Evolutionary conservation across 2,888 invertebrate species (phyloP).

Genomic region (Pyrocoelia pectoralis): DNA sequence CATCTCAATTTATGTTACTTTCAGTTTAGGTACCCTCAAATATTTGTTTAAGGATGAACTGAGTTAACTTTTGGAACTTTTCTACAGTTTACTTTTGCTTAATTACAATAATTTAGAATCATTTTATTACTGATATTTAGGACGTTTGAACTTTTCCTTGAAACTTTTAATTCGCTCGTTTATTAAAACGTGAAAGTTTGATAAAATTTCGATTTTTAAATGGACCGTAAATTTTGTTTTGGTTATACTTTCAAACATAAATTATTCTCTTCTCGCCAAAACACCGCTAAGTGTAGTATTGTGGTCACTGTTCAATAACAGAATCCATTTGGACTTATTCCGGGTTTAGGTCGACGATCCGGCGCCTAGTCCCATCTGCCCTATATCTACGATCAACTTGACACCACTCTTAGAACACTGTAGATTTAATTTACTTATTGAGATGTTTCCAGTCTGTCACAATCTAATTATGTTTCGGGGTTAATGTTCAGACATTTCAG

Average conservation of each 20-base stretch:
- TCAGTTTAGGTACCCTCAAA: not conserved
- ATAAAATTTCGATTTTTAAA: not conserved
- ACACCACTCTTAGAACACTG: constrained; percentile 20
- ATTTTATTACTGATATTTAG: not conserved
- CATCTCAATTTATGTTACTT: constrained; percentile 1
- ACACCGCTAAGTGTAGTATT: constrained; percentile 25
- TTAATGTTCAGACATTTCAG: not conserved
- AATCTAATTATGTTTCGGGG: not conserved
- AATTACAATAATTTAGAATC: not conserved
- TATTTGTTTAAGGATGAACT: not conserved
- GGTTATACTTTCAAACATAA: constrained; percentile 11
- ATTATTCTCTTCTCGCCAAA: constrained; percentile 30
- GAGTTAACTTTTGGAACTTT: too few species aligned
- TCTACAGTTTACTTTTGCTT: not conserved
- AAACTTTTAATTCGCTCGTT: not conserved
- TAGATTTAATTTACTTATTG: constrained; percentile 31
- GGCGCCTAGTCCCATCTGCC: constrained; percentile 25
- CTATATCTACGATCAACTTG: constrained; percentile 18
- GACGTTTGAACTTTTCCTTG: too few species aligned
- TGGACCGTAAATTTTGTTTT: not conserved
- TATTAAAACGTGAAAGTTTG: not conserved
- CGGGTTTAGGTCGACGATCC: constrained; percentile 27
- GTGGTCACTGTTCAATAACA: constrained; percentile 33
- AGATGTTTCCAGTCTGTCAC: constrained; percentile 16
- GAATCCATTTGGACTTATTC: constrained; percentile 25